Conservation (phyloP, 2,113 vertebrate species). For the Panthera uncia region DNA sequence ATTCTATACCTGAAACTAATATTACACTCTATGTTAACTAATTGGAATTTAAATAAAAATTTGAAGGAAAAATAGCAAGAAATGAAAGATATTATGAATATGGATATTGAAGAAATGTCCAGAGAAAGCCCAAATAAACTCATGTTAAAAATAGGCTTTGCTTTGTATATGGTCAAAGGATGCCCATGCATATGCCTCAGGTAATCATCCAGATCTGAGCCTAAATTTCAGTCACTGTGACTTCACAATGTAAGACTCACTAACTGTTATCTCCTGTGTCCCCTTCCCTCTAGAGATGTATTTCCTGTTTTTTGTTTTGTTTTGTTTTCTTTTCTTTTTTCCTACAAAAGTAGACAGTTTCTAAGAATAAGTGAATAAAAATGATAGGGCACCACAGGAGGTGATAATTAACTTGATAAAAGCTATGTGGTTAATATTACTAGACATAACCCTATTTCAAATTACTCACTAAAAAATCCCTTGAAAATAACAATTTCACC, state of each 20-base stretch:
- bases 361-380: neutral
- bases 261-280: neutral
- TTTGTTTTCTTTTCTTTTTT: neutral
- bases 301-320: neutral
- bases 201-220: neutral
- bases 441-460: neutral
- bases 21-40: neutral
- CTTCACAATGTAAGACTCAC: neutral
- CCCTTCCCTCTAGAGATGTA: neutral
- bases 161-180: neutral
- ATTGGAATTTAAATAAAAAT: neutral
- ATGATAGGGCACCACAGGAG: neutral
- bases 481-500: neutral
- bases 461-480: neutral
- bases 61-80: neutral
- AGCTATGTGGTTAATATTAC: slow-evolving; percentile 3
- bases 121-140: neutral
- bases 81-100: neutral
- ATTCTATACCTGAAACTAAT: neutral
- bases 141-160: neutral
- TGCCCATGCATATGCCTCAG: neutral
- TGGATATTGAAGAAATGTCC: neutral
- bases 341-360: neutral
- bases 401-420: neutral
- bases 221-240: neutral